Evolutionary conservation across 2,113 vertebrate species (phyloP).

Genomic region (Phasianus colchicus): DNA sequence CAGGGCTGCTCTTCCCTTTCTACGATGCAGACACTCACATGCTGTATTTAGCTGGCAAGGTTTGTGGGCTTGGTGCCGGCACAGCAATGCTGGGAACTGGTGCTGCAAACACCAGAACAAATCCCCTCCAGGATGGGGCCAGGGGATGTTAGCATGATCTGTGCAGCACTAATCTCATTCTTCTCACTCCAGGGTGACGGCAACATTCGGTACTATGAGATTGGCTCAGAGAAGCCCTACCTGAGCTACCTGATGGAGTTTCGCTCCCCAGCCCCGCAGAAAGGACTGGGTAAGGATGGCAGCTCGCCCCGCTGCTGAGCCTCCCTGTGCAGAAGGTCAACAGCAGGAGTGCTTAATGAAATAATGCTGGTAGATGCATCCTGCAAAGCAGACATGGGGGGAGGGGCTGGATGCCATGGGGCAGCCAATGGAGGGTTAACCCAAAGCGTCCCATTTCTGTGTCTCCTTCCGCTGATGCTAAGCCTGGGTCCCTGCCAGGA

Average conservation of each 20-base stretch:
- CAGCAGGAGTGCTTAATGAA: background rate
- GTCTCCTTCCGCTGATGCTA: background rate
- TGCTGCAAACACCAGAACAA: background rate
- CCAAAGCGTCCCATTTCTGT: rapidly evolving
- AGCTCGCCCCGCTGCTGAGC: background rate
- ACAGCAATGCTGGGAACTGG: too few relatives aligned
- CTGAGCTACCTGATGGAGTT: conserved; percentile 97
- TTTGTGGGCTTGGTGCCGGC: conserved; percentile 32
- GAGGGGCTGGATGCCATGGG: background rate
- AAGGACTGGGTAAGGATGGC: conserved; percentile 89
- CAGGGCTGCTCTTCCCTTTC: conserved; percentile 94
- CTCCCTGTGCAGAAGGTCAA: rapidly evolving
- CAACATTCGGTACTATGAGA: conserved; percentile 98
- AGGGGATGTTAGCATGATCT: rapidly evolving
- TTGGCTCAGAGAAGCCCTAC: conserved; percentile 93
- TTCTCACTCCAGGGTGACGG: conserved; percentile 86
- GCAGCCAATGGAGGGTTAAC: background rate
- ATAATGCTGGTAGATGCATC: background rate
- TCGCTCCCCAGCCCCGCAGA: conserved; percentile 93
- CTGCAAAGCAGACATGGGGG: background rate
- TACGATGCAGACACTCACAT: conserved; percentile 96
- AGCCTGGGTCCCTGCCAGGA: background rate
- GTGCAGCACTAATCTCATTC: background rate
- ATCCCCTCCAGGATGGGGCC: background rate
- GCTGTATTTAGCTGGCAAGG: conserved; percentile 97